A percentile compares a stretch with the other conserved stretches of the same genome.
These are phyloP conservation scores for Dysidea cf. avara DNA, from an alignment of 37 sponge, comb jelly and placozoan genomes.

Conservation along the genomic window DNA sequence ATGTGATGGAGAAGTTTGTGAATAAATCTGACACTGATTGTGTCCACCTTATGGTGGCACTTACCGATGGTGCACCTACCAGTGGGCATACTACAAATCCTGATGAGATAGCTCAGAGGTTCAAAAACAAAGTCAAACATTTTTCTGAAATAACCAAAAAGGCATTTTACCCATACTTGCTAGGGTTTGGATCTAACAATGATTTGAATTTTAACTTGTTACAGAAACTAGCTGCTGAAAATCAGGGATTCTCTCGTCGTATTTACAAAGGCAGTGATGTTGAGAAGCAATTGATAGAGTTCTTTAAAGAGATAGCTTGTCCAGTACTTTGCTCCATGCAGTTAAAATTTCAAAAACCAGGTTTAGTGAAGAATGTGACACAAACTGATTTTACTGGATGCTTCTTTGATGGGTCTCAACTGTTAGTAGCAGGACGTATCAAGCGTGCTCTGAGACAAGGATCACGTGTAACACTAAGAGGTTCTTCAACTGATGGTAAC, in stretches of 20 bases:
- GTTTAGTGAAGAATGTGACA: constrained; percentile 4
- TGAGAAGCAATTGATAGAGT: constrained; percentile 49
- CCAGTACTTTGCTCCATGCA: constrained; percentile 37
- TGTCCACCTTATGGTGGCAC: constrained; percentile 45
- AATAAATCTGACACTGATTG: not conserved
- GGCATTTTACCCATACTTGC: constrained; percentile 47
- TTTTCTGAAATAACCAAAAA: constrained; percentile 8
- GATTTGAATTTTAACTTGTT: constrained; percentile 41
- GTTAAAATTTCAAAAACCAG: constrained; percentile 6
- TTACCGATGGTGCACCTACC: constrained; percentile 66
- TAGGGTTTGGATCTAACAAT: constrained; percentile 47
- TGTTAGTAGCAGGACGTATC: constrained; percentile 36
- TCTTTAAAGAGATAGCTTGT: constrained; percentile 53
- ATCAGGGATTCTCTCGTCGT: constrained; percentile 38
- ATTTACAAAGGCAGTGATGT: constrained; percentile 60
- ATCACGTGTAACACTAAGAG: not conserved
- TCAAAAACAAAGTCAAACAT: not conserved
- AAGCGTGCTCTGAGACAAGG: not conserved
- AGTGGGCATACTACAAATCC: constrained; percentile 29
- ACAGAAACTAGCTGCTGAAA: constrained; percentile 40
- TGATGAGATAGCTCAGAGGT: constrained; percentile 15
- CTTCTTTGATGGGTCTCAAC: constrained; percentile 50
- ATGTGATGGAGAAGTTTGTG: constrained; percentile 14
- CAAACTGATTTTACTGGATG: constrained; percentile 23
- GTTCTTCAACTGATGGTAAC: no score